Percentiles rank a stretch among this genome's conserved stretches.
Evolutionary conservation across 2,797 vertebrate species (phyloP).

Genomic region (Decapterus maruadsi): DNA sequence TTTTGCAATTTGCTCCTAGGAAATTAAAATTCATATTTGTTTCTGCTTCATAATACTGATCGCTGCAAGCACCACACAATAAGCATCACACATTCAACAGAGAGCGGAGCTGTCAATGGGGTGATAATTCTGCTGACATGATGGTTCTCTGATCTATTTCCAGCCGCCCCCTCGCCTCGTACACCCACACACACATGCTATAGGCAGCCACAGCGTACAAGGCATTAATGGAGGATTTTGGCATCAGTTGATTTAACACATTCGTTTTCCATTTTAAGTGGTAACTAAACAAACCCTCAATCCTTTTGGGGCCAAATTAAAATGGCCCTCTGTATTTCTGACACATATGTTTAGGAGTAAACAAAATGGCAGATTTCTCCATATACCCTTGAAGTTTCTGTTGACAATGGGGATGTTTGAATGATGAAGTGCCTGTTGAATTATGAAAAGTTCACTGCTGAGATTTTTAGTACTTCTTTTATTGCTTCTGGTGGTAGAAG

Average conservation of each 20-base stretch:
- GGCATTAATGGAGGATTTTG: constrained; percentile 22
- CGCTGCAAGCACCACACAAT: background rate
- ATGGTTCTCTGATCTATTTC: constrained; percentile 50
- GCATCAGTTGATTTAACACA: constrained; percentile 12
- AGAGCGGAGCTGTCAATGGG: constrained; percentile 21
- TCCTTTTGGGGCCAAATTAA: background rate
- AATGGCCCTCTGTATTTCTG: background rate
- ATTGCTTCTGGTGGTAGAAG: constrained; percentile 8
- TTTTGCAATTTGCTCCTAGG: constrained; percentile 24
- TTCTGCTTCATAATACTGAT: background rate
- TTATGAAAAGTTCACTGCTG: background rate
- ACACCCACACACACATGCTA: constrained; percentile 52
- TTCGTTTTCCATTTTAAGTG: constrained; percentile 19
- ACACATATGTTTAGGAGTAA: background rate
- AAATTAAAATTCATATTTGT: constrained; percentile 16
- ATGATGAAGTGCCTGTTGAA: background rate
- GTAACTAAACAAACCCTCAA: background rate
- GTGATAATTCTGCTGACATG: constrained; percentile 41
- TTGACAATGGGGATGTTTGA: constrained; percentile 19
- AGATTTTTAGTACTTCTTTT: constrained; percentile 18
- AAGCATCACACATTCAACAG: constrained; percentile 20
- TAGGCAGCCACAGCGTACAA: constrained; percentile 7
- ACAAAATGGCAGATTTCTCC: background rate
- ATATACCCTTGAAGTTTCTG: background rate
- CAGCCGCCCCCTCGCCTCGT: constrained; percentile 27